phyloP scores from a whole-genome alignment of 2,888 invertebrate species.

The Vandiemenella viatica region DNA sequence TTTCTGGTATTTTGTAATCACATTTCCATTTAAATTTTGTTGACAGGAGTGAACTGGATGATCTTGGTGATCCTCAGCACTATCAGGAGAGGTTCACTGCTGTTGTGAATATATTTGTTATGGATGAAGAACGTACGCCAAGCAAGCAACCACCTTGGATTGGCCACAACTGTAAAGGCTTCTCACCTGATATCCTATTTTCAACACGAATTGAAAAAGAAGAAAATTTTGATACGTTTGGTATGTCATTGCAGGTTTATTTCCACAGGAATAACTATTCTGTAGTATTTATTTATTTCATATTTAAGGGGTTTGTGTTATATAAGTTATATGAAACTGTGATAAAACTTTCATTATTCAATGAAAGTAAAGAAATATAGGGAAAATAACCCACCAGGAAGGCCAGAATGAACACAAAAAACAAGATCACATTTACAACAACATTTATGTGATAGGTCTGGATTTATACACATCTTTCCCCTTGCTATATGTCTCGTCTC shows the following conservation, averaged over 20 bases:
- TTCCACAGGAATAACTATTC: too few relatives aligned
- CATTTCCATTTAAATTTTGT: slow-evolving; percentile 15
- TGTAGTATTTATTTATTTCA: too few relatives aligned
- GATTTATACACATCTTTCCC: too few relatives aligned
- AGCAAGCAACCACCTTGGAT: slow-evolving; percentile 57
- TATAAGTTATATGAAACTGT: too few relatives aligned
- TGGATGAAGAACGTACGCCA: slow-evolving; percentile 47
- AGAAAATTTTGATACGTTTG: slow-evolving; percentile 70
- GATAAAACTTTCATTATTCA: too few relatives aligned
- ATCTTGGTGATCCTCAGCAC: slow-evolving; percentile 48
- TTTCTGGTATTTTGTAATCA: neutral
- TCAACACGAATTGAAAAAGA: slow-evolving; percentile 65
- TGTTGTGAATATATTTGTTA: slow-evolving; percentile 53
- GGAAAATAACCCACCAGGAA: too few relatives aligned
- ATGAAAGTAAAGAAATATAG: too few relatives aligned
- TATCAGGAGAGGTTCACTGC: slow-evolving; percentile 51
- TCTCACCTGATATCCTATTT: slow-evolving; percentile 47
- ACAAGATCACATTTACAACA: too few relatives aligned
- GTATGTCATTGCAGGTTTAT: slow-evolving; percentile 27
- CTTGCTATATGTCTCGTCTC: too few relatives aligned
- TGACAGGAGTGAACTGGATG: slow-evolving; percentile 59
- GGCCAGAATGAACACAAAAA: too few relatives aligned
- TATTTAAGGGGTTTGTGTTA: too few relatives aligned
- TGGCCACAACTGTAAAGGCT: slow-evolving; percentile 36
- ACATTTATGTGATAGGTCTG: too few relatives aligned